Conservation (phyloP, 1,140 invertebrate genomes). For the Hycleus cichorii region DNA sequence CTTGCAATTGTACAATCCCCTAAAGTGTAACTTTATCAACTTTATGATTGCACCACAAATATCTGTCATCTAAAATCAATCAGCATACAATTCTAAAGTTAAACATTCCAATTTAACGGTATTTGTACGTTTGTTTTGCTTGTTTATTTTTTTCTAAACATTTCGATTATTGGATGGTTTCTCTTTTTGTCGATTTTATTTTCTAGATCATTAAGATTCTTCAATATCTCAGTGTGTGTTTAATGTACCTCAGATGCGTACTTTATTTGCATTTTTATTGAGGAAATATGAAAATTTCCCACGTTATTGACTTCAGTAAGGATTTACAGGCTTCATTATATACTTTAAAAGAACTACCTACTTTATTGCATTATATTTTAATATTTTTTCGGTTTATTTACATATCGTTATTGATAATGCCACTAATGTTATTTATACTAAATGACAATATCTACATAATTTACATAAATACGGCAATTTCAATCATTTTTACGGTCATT, state of each 20-base stretch:
- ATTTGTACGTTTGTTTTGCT: neutral
- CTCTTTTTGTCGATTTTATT: slow-evolving; percentile 1
- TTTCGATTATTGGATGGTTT: neutral
- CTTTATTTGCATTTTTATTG: slow-evolving; percentile 15
- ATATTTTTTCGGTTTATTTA: neutral
- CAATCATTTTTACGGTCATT: no score
- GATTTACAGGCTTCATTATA: slow-evolving; percentile 12
- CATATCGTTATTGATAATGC: no score
- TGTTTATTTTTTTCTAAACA: no score
- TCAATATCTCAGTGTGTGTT: slow-evolving; percentile 13
- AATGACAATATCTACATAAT: no score
- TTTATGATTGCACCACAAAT: slow-evolving; percentile 2
- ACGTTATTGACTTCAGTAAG: slow-evolving; percentile 10
- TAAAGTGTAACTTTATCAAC: slow-evolving; percentile 1
- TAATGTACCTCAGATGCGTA: slow-evolving; percentile 16
- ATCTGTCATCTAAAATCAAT: slow-evolving; percentile 2
- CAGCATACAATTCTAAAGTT: neutral
- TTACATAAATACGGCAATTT: no score
- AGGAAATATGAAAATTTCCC: slow-evolving; percentile 13
- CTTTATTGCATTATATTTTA: slow-evolving; percentile 8
- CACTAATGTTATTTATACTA: no score
- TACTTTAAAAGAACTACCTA: slow-evolving; percentile 8
- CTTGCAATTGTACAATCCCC: neutral
- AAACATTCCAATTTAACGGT: neutral
- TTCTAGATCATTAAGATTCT: slow-evolving; percentile 8